phyloP scores from a whole-genome alignment of 23 tunicate genomes.

The Phallusia fumigata region DNA sequence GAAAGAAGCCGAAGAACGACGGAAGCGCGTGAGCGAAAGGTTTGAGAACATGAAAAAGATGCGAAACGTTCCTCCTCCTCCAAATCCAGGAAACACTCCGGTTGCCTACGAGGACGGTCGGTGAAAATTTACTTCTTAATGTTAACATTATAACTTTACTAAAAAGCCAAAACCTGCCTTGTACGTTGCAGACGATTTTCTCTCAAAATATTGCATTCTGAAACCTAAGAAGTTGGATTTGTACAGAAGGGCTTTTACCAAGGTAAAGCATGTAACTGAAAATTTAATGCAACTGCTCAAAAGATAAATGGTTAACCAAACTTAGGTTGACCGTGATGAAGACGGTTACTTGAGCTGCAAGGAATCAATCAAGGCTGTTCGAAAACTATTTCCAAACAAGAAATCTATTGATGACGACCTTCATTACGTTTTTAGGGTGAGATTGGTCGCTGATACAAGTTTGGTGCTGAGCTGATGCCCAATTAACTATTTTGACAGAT shows the following conservation, averaged over 20 bases:
- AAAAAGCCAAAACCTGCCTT: background rate
- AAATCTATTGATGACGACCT: conserved; percentile 34
- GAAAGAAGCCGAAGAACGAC: conserved; percentile 48
- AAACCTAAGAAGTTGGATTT: conserved; percentile 44
- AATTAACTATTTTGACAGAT: conserved; percentile 39
- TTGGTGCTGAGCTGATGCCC: background rate
- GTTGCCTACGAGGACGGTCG: conserved; percentile 5
- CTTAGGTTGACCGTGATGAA: conserved; percentile 58
- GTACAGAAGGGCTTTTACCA: conserved; percentile 48
- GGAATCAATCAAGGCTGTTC: conserved; percentile 50
- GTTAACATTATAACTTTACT: background rate
- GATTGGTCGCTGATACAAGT: background rate
- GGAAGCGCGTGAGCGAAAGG: conserved; percentile 39
- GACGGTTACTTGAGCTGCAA: conserved; percentile 53
- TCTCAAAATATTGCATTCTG: conserved; percentile 65
- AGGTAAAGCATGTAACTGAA: conserved; percentile 33
- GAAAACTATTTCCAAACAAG: conserved; percentile 48
- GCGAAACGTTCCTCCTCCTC: conserved; percentile 25
- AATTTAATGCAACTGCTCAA: background rate
- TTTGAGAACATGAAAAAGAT: conserved; percentile 41
- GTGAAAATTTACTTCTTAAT: background rate
- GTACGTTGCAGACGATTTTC: conserved; percentile 54
- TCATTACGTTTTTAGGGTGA: conserved; percentile 70
- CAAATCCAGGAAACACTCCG: background rate
- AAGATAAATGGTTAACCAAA: background rate